Evolutionary conservation across 2,888 invertebrate species (phyloP).

Genomic region (Pharmacophagus antenor): DNA sequence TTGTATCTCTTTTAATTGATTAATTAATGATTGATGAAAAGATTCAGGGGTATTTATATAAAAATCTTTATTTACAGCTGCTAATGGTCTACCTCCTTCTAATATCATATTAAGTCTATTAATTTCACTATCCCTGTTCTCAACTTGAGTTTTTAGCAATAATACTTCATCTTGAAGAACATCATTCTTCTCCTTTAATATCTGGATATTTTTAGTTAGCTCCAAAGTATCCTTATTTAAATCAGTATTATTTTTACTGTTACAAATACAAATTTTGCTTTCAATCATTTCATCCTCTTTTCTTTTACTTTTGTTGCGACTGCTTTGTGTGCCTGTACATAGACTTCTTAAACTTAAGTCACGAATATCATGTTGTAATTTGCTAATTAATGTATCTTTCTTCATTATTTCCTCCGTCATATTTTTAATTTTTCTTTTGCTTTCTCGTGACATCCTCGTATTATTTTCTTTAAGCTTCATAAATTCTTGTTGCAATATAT

Average conservation of each 20-base stretch:
- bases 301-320: conserved; percentile 63
- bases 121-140: conserved; percentile 86
- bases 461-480: conserved; percentile 84
- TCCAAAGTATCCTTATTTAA: conserved; percentile 69
- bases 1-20: conserved; percentile 82
- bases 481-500: conserved; percentile 85
- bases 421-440: conserved; percentile 82
- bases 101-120: conserved; percentile 84
- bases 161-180: conserved; percentile 62
- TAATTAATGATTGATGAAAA: conserved; percentile 74
- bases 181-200: conserved; percentile 68
- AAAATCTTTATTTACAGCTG: conserved; percentile 84
- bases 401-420: conserved; percentile 83
- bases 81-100: conserved; percentile 85
- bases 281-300: conserved; percentile 48
- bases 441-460: conserved; percentile 80
- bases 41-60: conserved; percentile 81
- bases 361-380: conserved; percentile 68
- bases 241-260: conserved; percentile 48
- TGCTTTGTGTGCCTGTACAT: conserved; percentile 71
- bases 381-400: conserved; percentile 66
- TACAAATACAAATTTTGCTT: conserved; percentile 54
- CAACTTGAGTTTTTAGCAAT: conserved; percentile 64
- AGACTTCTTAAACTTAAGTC: conserved; percentile 69
- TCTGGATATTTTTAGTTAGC: conserved; percentile 64